These are phyloP conservation scores for Tenthredo mesomela DNA, from an alignment of 2,888 invertebrate species.

Conservation along the genomic window DNA sequence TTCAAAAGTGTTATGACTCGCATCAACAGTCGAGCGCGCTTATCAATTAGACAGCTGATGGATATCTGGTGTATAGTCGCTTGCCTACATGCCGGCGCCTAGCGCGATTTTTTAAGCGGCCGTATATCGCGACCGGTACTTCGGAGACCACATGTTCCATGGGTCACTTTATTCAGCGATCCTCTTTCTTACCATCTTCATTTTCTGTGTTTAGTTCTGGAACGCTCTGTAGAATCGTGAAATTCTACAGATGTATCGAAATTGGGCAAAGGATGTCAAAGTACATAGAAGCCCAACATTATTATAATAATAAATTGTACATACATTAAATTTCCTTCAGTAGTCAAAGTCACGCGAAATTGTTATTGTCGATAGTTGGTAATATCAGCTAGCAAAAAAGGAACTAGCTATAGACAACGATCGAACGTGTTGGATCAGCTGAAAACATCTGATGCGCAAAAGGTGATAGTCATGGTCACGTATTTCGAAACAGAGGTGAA, in stretches of 20 bases:
- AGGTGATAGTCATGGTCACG: slow-evolving; percentile 14
- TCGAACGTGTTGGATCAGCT: not conserved
- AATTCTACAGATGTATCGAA: not conserved
- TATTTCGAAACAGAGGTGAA: slow-evolving; percentile 42
- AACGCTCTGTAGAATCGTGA: not conserved
- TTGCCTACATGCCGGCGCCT: too few species aligned
- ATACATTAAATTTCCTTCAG: slow-evolving; percentile 11
- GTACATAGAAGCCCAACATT: too few species aligned
- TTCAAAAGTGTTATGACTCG: too few species aligned
- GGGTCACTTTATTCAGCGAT: too few species aligned
- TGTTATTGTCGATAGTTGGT: not conserved
- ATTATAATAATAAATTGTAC: slow-evolving; percentile 4
- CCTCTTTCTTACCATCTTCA: too few species aligned
- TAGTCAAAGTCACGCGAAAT: slow-evolving; percentile 37
- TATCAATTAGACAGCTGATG: too few species aligned
- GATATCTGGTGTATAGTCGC: too few species aligned
- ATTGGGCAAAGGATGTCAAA: not conserved
- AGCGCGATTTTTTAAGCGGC: too few species aligned
- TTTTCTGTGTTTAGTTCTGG: too few species aligned
- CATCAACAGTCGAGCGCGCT: too few species aligned
- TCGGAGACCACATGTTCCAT: too few species aligned
- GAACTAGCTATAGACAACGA: not conserved
- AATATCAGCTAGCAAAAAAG: not conserved
- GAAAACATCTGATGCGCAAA: not conserved
- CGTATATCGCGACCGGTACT: too few species aligned